Evolutionary conservation across 2,797 vertebrate genomes (phyloP).

Genomic region (Acipenser ruthenus): DNA sequence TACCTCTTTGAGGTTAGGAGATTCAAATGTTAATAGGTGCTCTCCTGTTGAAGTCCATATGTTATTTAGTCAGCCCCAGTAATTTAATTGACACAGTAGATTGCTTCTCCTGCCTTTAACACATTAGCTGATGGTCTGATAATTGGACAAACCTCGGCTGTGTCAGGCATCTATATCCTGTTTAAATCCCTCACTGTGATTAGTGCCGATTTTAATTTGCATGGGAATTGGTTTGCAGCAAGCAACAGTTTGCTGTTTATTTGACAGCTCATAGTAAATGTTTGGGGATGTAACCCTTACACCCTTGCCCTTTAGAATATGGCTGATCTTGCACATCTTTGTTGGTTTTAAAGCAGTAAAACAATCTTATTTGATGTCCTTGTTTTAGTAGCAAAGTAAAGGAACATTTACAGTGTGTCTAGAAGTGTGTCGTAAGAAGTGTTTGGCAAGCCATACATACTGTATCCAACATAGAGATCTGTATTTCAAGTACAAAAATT

Average conservation of each 20-base stretch:
- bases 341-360: no score
- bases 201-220: conserved; percentile 17
- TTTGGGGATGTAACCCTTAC: background rate
- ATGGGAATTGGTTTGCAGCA: conserved; percentile 35
- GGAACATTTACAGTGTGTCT: no score
- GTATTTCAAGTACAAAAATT: no score
- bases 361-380: no score
- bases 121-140: conserved; percentile 27
- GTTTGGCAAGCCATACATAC: no score
- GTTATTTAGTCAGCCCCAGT: background rate
- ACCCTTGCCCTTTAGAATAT: background rate
- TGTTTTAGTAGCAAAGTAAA: no score
- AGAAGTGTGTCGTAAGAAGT: no score
- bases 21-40: background rate
- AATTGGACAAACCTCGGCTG: conserved; percentile 27
- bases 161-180: conserved; percentile 41
- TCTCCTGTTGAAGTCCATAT: background rate
- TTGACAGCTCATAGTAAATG: background rate
- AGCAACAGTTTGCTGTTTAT: conserved; percentile 42
- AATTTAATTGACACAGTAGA: conserved; percentile 1
- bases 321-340: background rate
- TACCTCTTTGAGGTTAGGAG: background rate
- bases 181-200: conserved; percentile 31
- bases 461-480: no score
- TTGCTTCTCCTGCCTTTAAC: conserved; percentile 15